Evolutionary conservation across 2,797 vertebrate genomes (phyloP).

Genomic region (Gambusia yucatana): DNA sequence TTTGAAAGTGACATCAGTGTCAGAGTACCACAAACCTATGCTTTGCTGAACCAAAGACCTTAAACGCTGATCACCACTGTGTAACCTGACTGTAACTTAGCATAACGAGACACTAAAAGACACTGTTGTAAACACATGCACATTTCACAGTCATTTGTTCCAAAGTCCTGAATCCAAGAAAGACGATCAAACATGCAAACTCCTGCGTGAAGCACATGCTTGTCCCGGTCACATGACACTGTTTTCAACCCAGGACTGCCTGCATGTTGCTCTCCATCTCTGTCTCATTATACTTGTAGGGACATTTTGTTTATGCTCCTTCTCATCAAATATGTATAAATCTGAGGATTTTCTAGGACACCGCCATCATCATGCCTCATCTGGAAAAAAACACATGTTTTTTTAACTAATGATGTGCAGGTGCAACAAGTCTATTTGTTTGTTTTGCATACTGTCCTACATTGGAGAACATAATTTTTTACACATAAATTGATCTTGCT

Average conservation of each 20-base stretch:
- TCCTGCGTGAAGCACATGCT: constrained; percentile 8
- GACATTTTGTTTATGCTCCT: constrained; percentile 64
- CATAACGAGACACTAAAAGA: background rate
- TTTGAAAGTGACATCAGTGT: background rate
- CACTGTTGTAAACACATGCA: background rate
- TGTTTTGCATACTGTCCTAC: constrained; percentile 35
- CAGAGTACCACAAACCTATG: background rate
- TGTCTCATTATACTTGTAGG: constrained; percentile 56
- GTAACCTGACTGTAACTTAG: background rate
- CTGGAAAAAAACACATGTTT: constrained; percentile 26
- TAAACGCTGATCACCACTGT: background rate
- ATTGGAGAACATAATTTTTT: constrained; percentile 34
- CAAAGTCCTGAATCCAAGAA: background rate
- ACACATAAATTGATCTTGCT: constrained; percentile 23
- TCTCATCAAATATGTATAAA: constrained; percentile 73
- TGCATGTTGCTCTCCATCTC: constrained; percentile 52
- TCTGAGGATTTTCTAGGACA: constrained; percentile 67
- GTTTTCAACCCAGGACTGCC: constrained; percentile 30
- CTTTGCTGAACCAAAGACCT: background rate
- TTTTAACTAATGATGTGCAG: constrained; percentile 33
- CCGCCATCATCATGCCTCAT: constrained; percentile 47
- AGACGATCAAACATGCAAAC: background rate
- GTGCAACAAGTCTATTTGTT: constrained; percentile 43
- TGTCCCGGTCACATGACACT: constrained; percentile 23
- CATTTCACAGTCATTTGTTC: background rate